These are phyloP conservation scores for Dipodomys spectabilis DNA, from an alignment of 2,113 vertebrate genomes.

Conservation along the genomic window DNA sequence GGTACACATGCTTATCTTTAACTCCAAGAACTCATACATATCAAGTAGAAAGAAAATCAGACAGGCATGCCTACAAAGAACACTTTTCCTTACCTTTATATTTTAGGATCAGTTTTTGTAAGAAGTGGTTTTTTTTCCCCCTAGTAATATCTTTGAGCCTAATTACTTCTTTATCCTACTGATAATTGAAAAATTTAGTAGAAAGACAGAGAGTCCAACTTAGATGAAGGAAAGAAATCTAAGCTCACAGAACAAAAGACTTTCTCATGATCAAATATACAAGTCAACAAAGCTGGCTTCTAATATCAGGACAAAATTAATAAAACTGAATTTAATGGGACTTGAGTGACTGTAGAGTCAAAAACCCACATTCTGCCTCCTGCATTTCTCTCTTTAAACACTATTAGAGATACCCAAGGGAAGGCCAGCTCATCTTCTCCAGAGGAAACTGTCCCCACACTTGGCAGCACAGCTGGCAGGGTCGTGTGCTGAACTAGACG, in stretches of 20 bases:
- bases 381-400: background rate
- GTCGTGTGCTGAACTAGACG: rapidly evolving
- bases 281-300: background rate
- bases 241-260: background rate
- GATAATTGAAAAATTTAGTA: background rate
- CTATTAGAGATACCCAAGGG: background rate
- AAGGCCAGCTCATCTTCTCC: background rate
- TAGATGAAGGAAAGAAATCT: slow-evolving; percentile 12
- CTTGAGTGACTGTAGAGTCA: rapidly evolving
- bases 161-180: background rate
- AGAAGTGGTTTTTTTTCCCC: background rate
- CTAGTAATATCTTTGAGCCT: background rate
- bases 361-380: background rate
- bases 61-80: background rate
- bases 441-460: background rate
- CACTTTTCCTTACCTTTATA: background rate
- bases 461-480: background rate
- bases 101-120: background rate
- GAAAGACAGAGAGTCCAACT: background rate
- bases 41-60: background rate
- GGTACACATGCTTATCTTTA: background rate
- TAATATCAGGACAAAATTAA: background rate
- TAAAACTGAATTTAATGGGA: background rate
- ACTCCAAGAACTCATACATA: background rate
- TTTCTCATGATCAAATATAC: background rate